Conservation (phyloP, 2,113 vertebrate genomes). For the Polypterus bichir region DNA sequence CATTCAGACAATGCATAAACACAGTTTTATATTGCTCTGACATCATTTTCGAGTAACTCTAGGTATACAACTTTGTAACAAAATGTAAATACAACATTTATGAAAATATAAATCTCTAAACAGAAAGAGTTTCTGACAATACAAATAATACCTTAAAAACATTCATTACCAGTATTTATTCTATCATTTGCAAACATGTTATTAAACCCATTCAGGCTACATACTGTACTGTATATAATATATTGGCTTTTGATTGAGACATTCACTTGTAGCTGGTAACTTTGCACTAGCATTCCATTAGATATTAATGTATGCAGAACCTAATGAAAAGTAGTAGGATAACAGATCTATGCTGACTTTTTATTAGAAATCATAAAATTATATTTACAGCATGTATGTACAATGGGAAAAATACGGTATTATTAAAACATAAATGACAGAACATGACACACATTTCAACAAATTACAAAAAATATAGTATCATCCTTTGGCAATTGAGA, state of each 20-base stretch:
- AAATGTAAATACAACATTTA: constrained; percentile 99
- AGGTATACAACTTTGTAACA: constrained; percentile 98
- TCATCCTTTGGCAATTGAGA: no score
- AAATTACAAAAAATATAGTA: no score
- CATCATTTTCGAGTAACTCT: constrained; percentile 68
- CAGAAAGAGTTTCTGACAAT: constrained; percentile 82
- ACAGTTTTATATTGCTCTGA: constrained; percentile 87
- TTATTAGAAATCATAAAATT: no score
- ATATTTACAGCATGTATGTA: no score
- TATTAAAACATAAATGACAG: no score
- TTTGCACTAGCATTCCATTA: constrained; percentile 61
- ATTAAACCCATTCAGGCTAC: constrained; percentile 96
- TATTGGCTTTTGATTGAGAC: constrained; percentile 72
- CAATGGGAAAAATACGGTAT: no score
- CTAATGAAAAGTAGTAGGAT: no score
- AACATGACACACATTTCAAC: no score
- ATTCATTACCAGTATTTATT: constrained; percentile 81
- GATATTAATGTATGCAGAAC: constrained; percentile 11
- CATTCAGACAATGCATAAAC: constrained; percentile 98
- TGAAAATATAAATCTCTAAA: constrained; percentile 99
- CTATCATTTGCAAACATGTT: constrained; percentile 90
- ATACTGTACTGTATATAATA: constrained; percentile 67
- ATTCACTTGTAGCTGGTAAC: constrained; percentile 57
- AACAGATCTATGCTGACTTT: no score
- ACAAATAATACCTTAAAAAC: constrained; percentile 99